Base-by-base conservation (phyloP, 2,113 vertebrate genomes). In the Lethenteron reissneri region DNA sequence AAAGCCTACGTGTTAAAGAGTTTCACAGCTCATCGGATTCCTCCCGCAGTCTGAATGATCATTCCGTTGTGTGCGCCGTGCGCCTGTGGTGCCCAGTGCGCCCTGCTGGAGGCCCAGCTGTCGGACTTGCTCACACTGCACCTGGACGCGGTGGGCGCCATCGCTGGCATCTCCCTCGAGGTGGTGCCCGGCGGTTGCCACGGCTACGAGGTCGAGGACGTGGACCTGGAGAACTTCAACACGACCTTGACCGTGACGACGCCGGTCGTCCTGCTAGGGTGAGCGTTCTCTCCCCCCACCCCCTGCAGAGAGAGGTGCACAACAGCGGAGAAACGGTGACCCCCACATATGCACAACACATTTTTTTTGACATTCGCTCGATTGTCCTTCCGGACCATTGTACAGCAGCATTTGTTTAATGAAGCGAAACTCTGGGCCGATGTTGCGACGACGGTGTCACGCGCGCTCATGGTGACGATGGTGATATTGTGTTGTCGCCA, bases 51-150 rank as follows among this genome's bases (percentile, higher is more conserved):
- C 41, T 41, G 41, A 41, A 6, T 6, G 3, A 41, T 6, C 6
- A 41, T 41, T 5, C 41, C 41, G 41, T 41, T 41, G 41, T 3
- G 41, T 41, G 41, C 41, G 41, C 41, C 41, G 41, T 3, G 41
- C 41, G 41, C 3, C 41, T 41, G 3, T 41, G 5, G 41, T 41
- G 41, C 41, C 41, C 75, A 94, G 89, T 94, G 89, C 60, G 85
- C 89, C 13, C 78, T 94, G 80, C 83, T 90, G 1, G 89, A 94
- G 79, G 91, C 88, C 1, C 88, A 88, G 70, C 85, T 94, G 69
- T 91, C 88, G 1, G 89, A 94, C 25, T 80, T 85, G 74, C 84
- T 94, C 80, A 80, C 81, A 0, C 80, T 92, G 62, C 85, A 90
- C 73, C 83, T 85, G 1, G 89, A 94, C 1, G 82, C 89, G 74